Conservation (phyloP, 2,888 invertebrate species). For the Dusona sp. region DNA sequence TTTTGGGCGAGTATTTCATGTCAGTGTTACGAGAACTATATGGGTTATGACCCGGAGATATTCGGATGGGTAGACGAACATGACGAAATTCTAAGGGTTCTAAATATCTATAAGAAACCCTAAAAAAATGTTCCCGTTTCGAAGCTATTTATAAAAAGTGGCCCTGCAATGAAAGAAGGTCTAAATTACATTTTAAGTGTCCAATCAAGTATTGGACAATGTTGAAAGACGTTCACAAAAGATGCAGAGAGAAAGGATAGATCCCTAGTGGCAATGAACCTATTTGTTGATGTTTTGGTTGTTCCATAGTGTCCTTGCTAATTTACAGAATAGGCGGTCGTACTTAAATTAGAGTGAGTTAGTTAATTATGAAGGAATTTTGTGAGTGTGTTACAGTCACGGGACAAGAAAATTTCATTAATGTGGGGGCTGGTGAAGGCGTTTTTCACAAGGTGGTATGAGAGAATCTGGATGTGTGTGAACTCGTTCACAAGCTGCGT, state of each 20-base stretch:
- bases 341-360: not conserved
- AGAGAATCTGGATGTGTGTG: slow-evolving; percentile 40
- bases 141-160: not conserved
- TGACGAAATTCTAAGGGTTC: not conserved
- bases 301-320: not conserved
- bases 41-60: not conserved
- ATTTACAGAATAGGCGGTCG: not conserved
- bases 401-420: slow-evolving; percentile 1
- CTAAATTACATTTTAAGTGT: not conserved
- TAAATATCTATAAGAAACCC: not conserved
- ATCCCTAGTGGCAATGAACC: not conserved
- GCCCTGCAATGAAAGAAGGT: not conserved
- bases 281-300: not conserved
- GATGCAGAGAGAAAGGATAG: slow-evolving; percentile 4
- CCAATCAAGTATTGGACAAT: not conserved
- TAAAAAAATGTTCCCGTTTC: not conserved
- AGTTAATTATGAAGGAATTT: not conserved
- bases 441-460: slow-evolving; percentile 56
- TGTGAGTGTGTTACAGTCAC: not conserved
- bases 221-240: slow-evolving; percentile 9
- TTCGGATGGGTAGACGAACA: not conserved
- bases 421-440: slow-evolving; percentile 55
- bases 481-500: slow-evolving; percentile 46
- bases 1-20: not conserved
- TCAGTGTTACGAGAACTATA: not conserved